Percentiles rank a stretch among this genome's conserved stretches.
These are phyloP conservation scores for Dorcus hopei DNA, from an alignment of 2,888 invertebrate genomes.

Conservation along the genomic window DNA sequence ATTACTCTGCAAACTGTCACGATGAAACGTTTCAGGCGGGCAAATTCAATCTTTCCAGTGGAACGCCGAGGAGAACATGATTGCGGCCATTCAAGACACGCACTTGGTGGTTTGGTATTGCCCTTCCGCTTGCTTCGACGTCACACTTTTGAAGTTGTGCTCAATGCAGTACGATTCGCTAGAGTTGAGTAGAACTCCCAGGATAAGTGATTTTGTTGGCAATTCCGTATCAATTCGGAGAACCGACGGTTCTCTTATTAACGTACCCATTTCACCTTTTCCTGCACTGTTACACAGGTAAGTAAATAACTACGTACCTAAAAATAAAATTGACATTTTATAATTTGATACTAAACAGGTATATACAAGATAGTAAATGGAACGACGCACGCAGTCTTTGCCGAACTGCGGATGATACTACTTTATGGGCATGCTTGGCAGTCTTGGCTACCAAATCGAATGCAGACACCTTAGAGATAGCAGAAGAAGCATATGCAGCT, in stretches of 20 bases:
- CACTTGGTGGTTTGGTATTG: slow-evolving; percentile 81
- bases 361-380: slow-evolving; percentile 76
- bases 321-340: background rate
- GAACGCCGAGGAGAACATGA: slow-evolving; percentile 73
- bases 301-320: background rate
- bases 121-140: slow-evolving; percentile 71
- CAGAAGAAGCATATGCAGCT: slow-evolving; percentile 93
- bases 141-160: slow-evolving; percentile 63
- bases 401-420: slow-evolving; percentile 52
- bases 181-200: slow-evolving; percentile 82
- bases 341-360: slow-evolving; percentile 44
- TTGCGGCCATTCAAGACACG: slow-evolving; percentile 76
- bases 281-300: slow-evolving; percentile 55
- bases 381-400: slow-evolving; percentile 44
- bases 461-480: slow-evolving; percentile 70
- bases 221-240: slow-evolving; percentile 81
- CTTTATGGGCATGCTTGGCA: slow-evolving; percentile 93
- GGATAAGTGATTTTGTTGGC: slow-evolving; percentile 77
- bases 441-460: slow-evolving; percentile 84
- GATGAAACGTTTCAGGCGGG: slow-evolving; percentile 48
- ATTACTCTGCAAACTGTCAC: too few species aligned
- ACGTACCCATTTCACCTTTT: slow-evolving; percentile 70
- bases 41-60: slow-evolving; percentile 60
- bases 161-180: slow-evolving; percentile 54
- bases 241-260: slow-evolving; percentile 84